Conservation (phyloP, 2,113 vertebrate species). For the Catagonus wagneri region DNA sequence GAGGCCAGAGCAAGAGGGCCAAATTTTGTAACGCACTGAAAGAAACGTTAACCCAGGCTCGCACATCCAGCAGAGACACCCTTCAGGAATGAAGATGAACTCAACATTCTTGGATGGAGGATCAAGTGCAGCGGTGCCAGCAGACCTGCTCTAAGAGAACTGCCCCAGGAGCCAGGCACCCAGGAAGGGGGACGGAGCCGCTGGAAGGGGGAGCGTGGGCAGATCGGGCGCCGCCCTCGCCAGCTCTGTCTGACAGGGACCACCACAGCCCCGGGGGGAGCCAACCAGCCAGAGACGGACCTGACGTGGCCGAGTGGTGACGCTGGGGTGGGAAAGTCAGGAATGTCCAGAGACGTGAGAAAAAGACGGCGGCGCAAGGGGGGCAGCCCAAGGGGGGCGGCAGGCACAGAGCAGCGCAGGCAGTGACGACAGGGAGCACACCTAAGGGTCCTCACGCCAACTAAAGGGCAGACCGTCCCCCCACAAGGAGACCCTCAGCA, state of each 20-base stretch:
- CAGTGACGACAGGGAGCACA: too few species aligned
- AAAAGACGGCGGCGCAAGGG: too few species aligned
- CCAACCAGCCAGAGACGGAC: accelerated
- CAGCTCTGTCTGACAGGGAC: accelerated
- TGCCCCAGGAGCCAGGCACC: accelerated
- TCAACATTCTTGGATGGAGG: too few species aligned
- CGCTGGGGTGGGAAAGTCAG: accelerated
- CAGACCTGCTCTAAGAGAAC: background rate
- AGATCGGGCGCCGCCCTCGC: background rate
- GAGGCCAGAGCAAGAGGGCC: background rate
- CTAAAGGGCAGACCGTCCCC: too few species aligned
- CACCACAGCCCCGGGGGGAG: background rate
- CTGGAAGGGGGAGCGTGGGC: too few species aligned
- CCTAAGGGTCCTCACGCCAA: too few species aligned
- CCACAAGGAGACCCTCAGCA: too few species aligned
- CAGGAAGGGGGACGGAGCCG: background rate
- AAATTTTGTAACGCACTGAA: too few species aligned
- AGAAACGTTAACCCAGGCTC: background rate
- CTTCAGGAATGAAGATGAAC: background rate
- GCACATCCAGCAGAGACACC: background rate
- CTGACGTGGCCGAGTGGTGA: background rate
- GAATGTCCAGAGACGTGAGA: background rate
- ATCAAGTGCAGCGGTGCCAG: accelerated
- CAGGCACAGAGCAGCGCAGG: too few species aligned
- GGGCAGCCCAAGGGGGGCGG: too few species aligned